Conservation (phyloP, 2,113 vertebrate genomes). For the Eulemur macaco region DNA sequence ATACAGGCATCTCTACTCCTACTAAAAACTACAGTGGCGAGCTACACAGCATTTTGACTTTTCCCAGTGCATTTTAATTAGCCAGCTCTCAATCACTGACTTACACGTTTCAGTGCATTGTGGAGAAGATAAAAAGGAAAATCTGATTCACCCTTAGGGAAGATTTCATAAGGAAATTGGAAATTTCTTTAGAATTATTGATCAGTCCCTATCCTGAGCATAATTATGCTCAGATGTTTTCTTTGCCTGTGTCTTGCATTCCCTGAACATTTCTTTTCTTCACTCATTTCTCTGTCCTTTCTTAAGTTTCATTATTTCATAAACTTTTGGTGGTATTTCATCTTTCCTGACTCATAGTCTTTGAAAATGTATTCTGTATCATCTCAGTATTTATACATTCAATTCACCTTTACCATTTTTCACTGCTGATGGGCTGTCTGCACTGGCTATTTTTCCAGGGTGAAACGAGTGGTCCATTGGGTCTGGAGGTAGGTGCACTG, state of each 20-base stretch:
- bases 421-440: background rate
- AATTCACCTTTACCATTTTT: background rate
- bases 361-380: background rate
- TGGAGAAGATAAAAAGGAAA: conserved; percentile 36
- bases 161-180: conserved; percentile 57
- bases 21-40: background rate
- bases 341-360: background rate
- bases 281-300: background rate
- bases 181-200: conserved; percentile 63
- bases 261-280: background rate
- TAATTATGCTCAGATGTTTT: background rate
- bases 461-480: background rate
- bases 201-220: background rate
- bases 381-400: background rate
- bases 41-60: background rate
- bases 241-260: background rate
- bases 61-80: conserved; percentile 22
- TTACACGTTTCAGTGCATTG: background rate
- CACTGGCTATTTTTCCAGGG: background rate
- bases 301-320: background rate
- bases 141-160: background rate
- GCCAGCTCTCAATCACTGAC: background rate
- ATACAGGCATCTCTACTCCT: conserved; percentile 15
- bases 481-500: background rate
- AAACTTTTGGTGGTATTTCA: background rate